Evolutionary conservation across 2,113 vertebrate species (phyloP).

Genomic region (Candoia aspera): DNA sequence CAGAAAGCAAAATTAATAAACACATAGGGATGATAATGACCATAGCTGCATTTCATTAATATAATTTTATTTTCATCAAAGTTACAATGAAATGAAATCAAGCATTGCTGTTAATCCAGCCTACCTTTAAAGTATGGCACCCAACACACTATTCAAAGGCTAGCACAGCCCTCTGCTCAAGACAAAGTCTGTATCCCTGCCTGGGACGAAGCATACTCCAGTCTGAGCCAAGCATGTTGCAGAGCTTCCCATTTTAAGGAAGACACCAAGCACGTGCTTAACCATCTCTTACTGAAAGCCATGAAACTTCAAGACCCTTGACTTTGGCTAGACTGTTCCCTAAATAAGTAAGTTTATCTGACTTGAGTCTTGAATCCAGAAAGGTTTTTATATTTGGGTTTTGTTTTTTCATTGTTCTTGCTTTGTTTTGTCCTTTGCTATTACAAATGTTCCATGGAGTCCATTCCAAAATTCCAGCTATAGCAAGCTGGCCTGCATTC

Average conservation of each 20-base stretch:
- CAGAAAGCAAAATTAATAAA: background rate
- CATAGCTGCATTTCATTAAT: background rate
- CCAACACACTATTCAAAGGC: background rate
- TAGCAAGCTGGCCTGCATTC: conserved; percentile 11
- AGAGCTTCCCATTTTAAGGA: background rate
- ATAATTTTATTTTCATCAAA: background rate
- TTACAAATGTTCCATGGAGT: background rate
- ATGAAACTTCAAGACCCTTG: background rate
- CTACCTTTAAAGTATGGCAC: background rate
- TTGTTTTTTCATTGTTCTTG: background rate
- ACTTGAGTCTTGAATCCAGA: background rate
- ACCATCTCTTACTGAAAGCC: background rate
- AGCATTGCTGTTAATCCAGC: background rate
- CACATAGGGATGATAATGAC: background rate
- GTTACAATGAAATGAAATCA: background rate
- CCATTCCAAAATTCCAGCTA: conserved; percentile 9
- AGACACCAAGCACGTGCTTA: background rate
- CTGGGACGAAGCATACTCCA: background rate
- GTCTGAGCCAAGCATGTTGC: background rate
- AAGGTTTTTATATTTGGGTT: background rate
- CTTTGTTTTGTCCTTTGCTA: background rate
- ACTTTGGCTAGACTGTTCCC: background rate
- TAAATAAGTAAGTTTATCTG: background rate
- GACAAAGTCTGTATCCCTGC: too few relatives aligned
- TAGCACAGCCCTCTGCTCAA: background rate